These are phyloP conservation scores for Sclerurus mexicanus DNA, from an alignment of 2,113 vertebrate species.

Conservation along the genomic window DNA sequence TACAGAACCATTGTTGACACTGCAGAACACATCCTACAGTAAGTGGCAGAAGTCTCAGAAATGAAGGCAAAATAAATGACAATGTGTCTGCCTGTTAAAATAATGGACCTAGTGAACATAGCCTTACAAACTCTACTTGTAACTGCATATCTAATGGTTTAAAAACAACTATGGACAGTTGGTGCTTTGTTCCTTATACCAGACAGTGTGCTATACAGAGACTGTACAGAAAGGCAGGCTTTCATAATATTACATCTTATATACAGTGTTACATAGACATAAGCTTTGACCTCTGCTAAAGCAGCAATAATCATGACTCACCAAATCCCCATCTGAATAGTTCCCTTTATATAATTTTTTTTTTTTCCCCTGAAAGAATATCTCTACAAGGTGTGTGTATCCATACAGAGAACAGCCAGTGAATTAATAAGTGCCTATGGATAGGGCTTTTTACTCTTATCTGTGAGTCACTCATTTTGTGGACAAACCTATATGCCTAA, in stretches of 20 bases:
- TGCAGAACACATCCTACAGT: background rate
- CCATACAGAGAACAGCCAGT: background rate
- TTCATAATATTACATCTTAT: background rate
- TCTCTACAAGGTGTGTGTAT: background rate
- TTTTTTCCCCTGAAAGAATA: background rate
- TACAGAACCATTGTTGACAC: constrained; percentile 14
- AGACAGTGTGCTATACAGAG: background rate
- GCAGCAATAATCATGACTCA: background rate
- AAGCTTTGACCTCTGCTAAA: constrained; percentile 32
- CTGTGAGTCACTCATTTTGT: background rate
- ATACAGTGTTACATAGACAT: background rate
- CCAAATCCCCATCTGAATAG: background rate
- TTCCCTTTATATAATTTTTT: background rate
- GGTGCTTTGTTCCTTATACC: background rate
- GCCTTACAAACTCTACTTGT: constrained; percentile 33
- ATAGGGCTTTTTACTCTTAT: background rate
- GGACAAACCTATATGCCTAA: background rate
- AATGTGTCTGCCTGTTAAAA: constrained; percentile 41
- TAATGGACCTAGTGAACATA: constrained; percentile 32
- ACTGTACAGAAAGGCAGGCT: background rate
- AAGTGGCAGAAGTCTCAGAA: constrained; percentile 19
- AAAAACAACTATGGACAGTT: background rate
- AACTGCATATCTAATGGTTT: background rate
- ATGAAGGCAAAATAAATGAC: constrained; percentile 23
- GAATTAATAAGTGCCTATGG: background rate